These are phyloP conservation scores for Mohoua ochrocephala DNA, from an alignment of 2,113 vertebrate genomes.

Conservation along the genomic window DNA sequence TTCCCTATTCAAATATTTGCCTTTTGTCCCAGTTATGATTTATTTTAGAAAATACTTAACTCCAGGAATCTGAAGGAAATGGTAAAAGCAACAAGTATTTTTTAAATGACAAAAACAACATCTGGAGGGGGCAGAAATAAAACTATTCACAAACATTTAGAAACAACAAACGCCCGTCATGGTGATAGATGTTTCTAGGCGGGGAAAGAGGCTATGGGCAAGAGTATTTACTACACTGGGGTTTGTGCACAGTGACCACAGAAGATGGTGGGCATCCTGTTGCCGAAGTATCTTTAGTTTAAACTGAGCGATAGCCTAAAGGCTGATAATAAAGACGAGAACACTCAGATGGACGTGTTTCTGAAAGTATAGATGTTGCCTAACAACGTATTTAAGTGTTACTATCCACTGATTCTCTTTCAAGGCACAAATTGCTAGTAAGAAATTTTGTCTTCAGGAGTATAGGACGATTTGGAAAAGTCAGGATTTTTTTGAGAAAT, in stretches of 20 bases:
- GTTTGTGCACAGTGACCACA: not conserved
- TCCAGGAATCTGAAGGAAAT: not conserved
- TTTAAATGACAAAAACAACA: not conserved
- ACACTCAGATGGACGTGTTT: not conserved
- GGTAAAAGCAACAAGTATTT: not conserved
- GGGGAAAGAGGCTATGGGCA: not conserved
- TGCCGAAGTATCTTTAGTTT: not conserved
- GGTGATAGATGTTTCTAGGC: not conserved
- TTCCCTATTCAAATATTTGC: not conserved
- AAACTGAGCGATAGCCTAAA: not conserved
- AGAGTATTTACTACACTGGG: not conserved
- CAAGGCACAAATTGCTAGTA: not conserved
- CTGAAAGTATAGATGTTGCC: not conserved
- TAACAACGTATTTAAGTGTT: not conserved
- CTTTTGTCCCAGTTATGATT: not conserved
- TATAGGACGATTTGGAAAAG: not conserved
- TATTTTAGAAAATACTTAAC: not conserved
- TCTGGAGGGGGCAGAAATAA: not conserved
- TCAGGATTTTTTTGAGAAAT: not conserved
- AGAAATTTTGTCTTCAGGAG: not conserved
- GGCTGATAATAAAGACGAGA: not conserved
- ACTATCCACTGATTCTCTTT: not conserved
- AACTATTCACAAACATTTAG: not conserved
- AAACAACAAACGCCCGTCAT: fast-evolving
- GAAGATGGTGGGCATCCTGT: not conserved